Conservation (phyloP, 2,113 vertebrate species). For the Pituophis catenifer region DNA sequence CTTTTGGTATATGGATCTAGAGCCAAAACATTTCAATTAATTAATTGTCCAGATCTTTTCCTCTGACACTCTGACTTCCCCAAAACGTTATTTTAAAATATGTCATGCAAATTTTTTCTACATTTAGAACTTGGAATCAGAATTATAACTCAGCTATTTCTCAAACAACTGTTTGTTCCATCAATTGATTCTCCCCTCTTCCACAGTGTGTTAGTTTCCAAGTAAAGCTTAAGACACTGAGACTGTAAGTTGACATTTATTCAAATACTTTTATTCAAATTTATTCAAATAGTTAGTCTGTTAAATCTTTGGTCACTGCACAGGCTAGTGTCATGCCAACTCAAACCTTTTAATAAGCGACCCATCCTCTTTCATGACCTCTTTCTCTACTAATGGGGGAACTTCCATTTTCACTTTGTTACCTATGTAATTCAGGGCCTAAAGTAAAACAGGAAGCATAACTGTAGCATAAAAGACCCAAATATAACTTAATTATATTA, state of each 20-base stretch:
- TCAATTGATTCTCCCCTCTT: background rate
- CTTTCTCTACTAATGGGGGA: slow-evolving; percentile 85
- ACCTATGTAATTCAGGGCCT: slow-evolving; percentile 90
- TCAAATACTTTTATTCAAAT: background rate
- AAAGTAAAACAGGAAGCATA: slow-evolving; percentile 42
- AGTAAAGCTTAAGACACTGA: background rate
- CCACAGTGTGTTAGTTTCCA: slow-evolving; percentile 16
- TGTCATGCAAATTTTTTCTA: background rate
- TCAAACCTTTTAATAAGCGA: slow-evolving; percentile 93
- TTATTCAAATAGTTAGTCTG: slow-evolving; percentile 47
- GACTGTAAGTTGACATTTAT: background rate
- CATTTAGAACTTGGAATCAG: background rate
- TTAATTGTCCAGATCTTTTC: background rate
- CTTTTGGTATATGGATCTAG: background rate
- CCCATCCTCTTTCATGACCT: slow-evolving; percentile 86
- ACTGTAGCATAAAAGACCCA: background rate
- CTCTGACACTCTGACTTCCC: background rate
- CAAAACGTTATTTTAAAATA: background rate
- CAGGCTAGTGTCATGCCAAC: slow-evolving; percentile 61
- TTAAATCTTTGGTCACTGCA: slow-evolving; percentile 44
- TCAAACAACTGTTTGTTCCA: background rate
- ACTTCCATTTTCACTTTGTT: slow-evolving; percentile 76
- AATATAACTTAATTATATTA: background rate
- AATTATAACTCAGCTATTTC: background rate
- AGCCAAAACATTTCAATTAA: background rate